Conservation (phyloP, 2,113 vertebrate species). For the Sclerurus mexicanus region DNA sequence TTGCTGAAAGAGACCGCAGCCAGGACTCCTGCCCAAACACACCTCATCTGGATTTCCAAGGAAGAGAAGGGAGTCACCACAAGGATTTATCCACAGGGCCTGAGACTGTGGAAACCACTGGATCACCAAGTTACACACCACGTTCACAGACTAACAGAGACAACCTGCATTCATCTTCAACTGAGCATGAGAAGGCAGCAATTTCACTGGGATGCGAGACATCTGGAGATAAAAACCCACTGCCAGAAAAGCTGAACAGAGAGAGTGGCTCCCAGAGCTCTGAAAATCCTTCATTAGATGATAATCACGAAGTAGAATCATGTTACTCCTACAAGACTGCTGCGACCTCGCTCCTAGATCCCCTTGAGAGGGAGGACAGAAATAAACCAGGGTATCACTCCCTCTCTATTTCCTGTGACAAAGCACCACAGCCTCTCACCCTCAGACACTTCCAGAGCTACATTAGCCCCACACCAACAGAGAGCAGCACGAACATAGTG, state of each 20-base stretch:
- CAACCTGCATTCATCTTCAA: not conserved
- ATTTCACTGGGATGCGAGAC: not conserved
- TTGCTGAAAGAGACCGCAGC: not conserved
- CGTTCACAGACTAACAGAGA: not conserved
- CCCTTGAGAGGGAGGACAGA: constrained; percentile 27
- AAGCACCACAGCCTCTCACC: not conserved
- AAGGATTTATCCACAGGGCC: not conserved
- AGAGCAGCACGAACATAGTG: constrained; percentile 55
- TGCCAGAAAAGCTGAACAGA: not conserved
- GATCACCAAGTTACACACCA: not conserved
- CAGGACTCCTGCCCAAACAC: not conserved
- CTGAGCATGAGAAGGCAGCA: not conserved
- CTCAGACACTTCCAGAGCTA: constrained; percentile 30
- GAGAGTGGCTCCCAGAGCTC: not conserved
- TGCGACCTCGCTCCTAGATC: constrained; percentile 55
- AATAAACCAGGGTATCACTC: not conserved
- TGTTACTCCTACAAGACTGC: constrained; percentile 73
- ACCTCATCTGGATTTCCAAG: not conserved
- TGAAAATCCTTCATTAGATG: constrained; percentile 38
- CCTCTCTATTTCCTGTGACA: constrained; percentile 30
- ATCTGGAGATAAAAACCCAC: not conserved
- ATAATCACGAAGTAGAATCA: constrained; percentile 66
- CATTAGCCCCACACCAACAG: constrained; percentile 35
- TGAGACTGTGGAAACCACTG: not conserved
- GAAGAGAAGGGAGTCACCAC: not conserved